Base-by-base conservation (phyloP, 2,888 invertebrate genomes). In the Ypsolopha sequella region DNA sequence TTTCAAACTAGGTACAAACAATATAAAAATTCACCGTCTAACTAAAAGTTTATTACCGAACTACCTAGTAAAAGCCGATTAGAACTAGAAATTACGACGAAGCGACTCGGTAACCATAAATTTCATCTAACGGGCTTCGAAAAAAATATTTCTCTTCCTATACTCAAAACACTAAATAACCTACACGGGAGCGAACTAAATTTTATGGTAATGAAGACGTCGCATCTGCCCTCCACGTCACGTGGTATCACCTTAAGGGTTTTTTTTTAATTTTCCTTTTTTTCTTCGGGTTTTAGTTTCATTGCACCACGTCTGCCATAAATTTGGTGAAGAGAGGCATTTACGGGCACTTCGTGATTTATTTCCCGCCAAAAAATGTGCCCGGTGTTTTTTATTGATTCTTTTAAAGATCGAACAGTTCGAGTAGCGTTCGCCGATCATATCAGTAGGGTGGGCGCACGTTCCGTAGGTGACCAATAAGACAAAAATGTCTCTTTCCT, bases 351-450 rank as follows among this genome's bases (percentile, higher is more conserved):
- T 50, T 61, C 68, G 78, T 82, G 85, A 86, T 86, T 86, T 85
- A 86, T 85, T 77, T 68, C 81, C 84, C 70, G 85, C 85, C 81
- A 85, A 86, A 85, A 82, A 77, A 75, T 84, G 82, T 81, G 79
- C 67, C 71, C 66, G 67, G 70, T 70, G 62, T 73, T 71, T 66
- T 70, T 76, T 64, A 62, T 64, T 65, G 58, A 55, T 68, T 68
- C 64, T 65, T 70, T 78, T 75, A 66, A 67, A 76, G 73, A 74
- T 79, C 73, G 78, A 75, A 76, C 76, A 70, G 73, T 80, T 76
- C 75, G 81, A 74, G 85, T 84, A 82, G 82, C 82, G 78, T 76
- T 76, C 68, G 65, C 75, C 80, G 85, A 85, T 86, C 75, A 69
- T 66, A 65, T 78, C 62, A 81, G 84, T 86, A 84, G 76, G 80